phyloP scores from a whole-genome alignment of 2,113 vertebrate species.

The Rattus norvegicus region DNA sequence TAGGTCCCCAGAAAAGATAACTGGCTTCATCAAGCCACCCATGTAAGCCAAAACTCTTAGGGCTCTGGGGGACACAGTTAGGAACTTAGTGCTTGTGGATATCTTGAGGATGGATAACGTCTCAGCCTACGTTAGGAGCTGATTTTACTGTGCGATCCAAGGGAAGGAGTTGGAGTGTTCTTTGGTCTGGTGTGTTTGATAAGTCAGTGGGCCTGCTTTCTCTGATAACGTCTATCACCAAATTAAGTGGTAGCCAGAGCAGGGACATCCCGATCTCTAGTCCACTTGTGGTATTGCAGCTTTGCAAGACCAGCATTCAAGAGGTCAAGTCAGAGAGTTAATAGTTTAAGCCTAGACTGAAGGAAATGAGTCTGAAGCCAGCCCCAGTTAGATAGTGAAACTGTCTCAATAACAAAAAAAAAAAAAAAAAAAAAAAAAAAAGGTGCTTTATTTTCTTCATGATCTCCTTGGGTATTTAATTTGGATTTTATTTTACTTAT shows the following conservation, averaged over 20 bases:
- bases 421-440: not conserved
- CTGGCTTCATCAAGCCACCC: not conserved
- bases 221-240: not conserved
- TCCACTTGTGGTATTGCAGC: not conserved
- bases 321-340: not conserved
- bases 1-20: not conserved
- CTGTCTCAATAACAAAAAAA: not conserved
- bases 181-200: not conserved
- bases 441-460: not conserved
- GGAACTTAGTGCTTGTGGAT: not conserved
- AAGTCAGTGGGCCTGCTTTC: not conserved
- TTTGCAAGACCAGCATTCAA: not conserved
- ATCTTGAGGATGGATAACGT: not conserved
- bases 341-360: not conserved
- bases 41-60: not conserved
- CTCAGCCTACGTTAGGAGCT: not conserved
- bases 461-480: not conserved
- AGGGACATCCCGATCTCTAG: not conserved
- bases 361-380: not conserved
- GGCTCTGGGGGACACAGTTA: not conserved
- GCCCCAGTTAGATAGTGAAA: not conserved
- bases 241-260: not conserved
- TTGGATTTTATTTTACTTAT: not conserved
- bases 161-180: too few relatives aligned
- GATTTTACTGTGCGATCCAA: not conserved